phyloP scores from a whole-genome alignment of 2,888 invertebrate genomes.

The Ochropacha duplaris region DNA sequence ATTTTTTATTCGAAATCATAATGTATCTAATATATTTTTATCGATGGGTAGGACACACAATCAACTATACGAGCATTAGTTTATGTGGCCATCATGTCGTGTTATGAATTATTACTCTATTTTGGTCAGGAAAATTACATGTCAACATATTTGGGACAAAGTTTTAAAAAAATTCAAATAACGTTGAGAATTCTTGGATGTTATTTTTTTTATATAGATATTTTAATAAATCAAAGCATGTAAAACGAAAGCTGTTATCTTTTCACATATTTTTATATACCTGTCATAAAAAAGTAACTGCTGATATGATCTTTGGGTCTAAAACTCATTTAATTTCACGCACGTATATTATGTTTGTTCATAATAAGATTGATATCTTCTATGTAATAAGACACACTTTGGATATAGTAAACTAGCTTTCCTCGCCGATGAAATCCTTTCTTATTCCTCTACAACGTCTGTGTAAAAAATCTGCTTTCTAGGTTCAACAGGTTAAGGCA shows the following conservation, averaged over 20 bases:
- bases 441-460: no score
- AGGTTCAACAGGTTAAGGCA: no score
- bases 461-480: no score
- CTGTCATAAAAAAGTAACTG: background rate
- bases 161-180: background rate
- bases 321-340: no score
- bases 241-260: background rate
- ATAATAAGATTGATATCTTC: no score
- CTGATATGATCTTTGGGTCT: background rate
- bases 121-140: conserved; percentile 47
- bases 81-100: conserved; percentile 46
- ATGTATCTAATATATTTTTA: background rate
- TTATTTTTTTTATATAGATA: background rate
- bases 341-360: no score
- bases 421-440: no score
- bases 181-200: background rate
- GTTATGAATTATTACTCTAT: conserved; percentile 60
- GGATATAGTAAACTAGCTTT: no score
- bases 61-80: conserved; percentile 51
- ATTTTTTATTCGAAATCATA: background rate
- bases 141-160: conserved; percentile 22
- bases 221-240: background rate
- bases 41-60: conserved; percentile 17
- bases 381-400: no score
- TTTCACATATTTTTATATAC: background rate